Evolutionary conservation across 2,888 invertebrate genomes (phyloP), one percentile per base, ranked within the genome.

Genomic region (Pristionchus fissidentatus): DNA sequence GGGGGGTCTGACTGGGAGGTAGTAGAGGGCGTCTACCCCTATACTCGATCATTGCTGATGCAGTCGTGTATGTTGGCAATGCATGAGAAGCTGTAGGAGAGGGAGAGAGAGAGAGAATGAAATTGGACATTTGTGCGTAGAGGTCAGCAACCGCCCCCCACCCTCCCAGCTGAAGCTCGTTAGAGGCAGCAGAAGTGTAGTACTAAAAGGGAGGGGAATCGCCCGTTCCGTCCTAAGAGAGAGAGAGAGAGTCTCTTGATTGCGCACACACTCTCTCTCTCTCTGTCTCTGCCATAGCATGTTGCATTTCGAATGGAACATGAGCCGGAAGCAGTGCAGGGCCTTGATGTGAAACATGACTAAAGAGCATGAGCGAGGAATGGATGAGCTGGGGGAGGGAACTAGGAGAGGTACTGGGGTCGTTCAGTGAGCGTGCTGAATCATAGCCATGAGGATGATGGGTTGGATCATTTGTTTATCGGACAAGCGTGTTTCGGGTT

Each of bases 91-190:
- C 66, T 22, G 38, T 1, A 38, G 38, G 35, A 8, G n/a, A n/a
- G n/a, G n/a, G 55, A 15, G n/a, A 7, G 66, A 66, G 38, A 38
- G 66, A 66, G n/a, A 22, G 38, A 15, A 19, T 35, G 38, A 66
- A 66, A 66, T n/a, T 41, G 41, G 38, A 38, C 38, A 66, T 35
- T n/a, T n/a, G 41, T n/a, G n/a, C 66, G 41, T 22, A 66, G 38
- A 66, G 19, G 66, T 35, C 3, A 38, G 60, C 19, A 66, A 35
- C 35, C 22, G 66, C n/a, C n/a, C n/a, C n/a, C n/a, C n/a, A n/a
- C n/a, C n/a, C n/a, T n/a, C 38, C 10, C 66, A 66, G 66, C 66
- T 66, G 66, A 38, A 38, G 66, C 66, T 66, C 66, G 66, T 66
- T 66, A 66, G 66, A 38, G 19, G 66, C 19, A 38, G 32, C 22